phyloP scores from a whole-genome alignment of 2,797 vertebrate genomes.

The Ctenopoma kingsleyae region DNA sequence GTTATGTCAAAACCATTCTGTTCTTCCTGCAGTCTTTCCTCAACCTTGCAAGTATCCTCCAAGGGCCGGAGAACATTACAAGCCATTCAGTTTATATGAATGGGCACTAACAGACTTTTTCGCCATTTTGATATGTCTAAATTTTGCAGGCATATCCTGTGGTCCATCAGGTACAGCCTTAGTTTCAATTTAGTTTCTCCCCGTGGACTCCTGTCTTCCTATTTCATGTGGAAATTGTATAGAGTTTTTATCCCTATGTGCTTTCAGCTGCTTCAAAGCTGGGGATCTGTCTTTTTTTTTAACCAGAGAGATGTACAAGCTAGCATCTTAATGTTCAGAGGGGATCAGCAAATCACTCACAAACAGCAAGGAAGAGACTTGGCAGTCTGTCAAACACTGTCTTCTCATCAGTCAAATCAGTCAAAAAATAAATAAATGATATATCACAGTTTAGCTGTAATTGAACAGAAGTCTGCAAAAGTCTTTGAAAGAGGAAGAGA shows the following conservation, averaged over 20 bases:
- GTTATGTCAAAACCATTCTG: slow-evolving; percentile 98
- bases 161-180: slow-evolving; percentile 96
- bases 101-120: slow-evolving; percentile 99
- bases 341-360: slow-evolving; percentile 83
- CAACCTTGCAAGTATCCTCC: slow-evolving; percentile 90
- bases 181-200: slow-evolving; percentile 99
- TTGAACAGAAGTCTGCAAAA: slow-evolving; percentile 77
- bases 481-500: slow-evolving; percentile 68
- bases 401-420: slow-evolving; percentile 34
- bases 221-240: slow-evolving; percentile 91
- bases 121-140: slow-evolving; percentile 93
- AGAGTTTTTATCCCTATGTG: slow-evolving; percentile 75
- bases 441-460: slow-evolving; percentile 58
- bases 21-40: slow-evolving; percentile 93
- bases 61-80: slow-evolving; percentile 93
- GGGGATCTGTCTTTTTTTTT: slow-evolving; percentile 69
- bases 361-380: slow-evolving; percentile 66
- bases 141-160: slow-evolving; percentile 99
- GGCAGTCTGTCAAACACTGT: slow-evolving; percentile 21
- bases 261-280: slow-evolving; percentile 86
- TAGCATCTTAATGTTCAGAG: slow-evolving; percentile 87
- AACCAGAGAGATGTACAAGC: slow-evolving; percentile 87
- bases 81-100: slow-evolving; percentile 95
- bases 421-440: slow-evolving; percentile 69
- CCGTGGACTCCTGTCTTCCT: slow-evolving; percentile 90